phyloP scores from a whole-genome alignment of 2,113 vertebrate species.

The Lepisosteus osseus region DNA sequence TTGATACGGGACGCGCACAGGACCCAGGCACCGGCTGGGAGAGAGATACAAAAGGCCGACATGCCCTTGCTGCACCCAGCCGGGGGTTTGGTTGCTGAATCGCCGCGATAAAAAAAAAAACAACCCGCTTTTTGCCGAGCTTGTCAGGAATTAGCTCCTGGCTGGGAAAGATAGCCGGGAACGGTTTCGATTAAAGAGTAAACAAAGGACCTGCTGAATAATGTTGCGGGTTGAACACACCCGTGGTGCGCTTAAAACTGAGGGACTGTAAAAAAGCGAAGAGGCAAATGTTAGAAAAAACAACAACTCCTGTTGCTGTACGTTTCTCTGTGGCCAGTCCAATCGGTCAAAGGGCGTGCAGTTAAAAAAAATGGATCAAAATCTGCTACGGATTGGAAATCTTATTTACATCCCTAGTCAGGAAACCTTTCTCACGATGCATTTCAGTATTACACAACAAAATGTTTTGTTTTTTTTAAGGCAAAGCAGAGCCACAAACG shows the following conservation, averaged over 20 bases:
- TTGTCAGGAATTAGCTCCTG: conserved; percentile 32
- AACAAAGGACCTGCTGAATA: conserved; percentile 31
- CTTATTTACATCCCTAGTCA: too few relatives aligned
- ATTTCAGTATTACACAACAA: too few relatives aligned
- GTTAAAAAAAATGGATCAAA: too few relatives aligned
- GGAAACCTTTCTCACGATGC: too few relatives aligned
- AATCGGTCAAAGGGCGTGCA: too few relatives aligned
- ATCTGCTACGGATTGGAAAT: too few relatives aligned
- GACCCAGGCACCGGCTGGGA: conserved; percentile 22
- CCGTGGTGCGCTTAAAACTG: neutral
- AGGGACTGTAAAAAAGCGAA: neutral
- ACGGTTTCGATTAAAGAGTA: conserved; percentile 33
- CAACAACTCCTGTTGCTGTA: too few relatives aligned
- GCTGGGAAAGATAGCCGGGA: conserved; percentile 29
- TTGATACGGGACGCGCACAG: conserved; percentile 20
- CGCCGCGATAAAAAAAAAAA: conserved; percentile 25
- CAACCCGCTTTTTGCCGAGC: conserved; percentile 8
- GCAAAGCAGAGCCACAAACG: too few relatives aligned
- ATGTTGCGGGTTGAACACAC: conserved; percentile 24
- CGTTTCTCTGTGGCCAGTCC: too few relatives aligned
- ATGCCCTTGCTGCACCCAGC: conserved; percentile 19
- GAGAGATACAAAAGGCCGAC: conserved; percentile 30
- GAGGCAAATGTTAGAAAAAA: too few relatives aligned
- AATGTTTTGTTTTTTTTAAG: too few relatives aligned
- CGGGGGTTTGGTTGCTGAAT: conserved; percentile 21